Evolutionary conservation across 2,888 invertebrate species (phyloP), one percentile per base, ranked within the genome.

Genomic region (Scaptomyza caliginosa): DNA sequence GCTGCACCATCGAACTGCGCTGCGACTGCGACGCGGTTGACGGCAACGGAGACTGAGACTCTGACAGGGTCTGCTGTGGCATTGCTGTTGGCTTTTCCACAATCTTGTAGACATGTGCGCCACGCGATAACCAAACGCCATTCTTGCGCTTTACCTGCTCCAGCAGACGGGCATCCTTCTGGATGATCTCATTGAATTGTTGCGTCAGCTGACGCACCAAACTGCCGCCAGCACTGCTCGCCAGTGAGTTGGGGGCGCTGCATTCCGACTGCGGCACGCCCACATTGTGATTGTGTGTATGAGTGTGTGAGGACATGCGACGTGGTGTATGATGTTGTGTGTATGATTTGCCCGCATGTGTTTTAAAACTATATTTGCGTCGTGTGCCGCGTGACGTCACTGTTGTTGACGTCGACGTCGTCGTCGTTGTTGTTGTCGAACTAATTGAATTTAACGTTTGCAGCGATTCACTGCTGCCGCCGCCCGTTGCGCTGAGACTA

Each of bases 191-290:
- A 86, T 95, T 95, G 82, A 95, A 95, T 85, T 95, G 95, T 70
- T 93, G 93, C 1, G 95, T 94, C 59, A 95, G 89, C 87, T 94
- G 93, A 43, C 95, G 94, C 30, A 95, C 95, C 89, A 93, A 93
- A 77, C 92, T 94, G 64, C 92, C 46, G n/a, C 13, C 34, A 3
- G 36, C 46, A 46, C 4, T 50, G 32, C 34, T 34, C 8, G 34
- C 7, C 2, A 34, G 3, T 3, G 34, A 16, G 34, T 46, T 64
- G 17, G 59, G 49, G 11, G 46, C 54, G 23, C 19, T 32, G 5
- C 39, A 36, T 19, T 28, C 46, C 16, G 8, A 36, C 30, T 16
- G 55, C 21, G 50, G 63, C 67, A 13, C 58, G 64, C 48, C 36
- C 24, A 48, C 34, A 24, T 21, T 66, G 57, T 52, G 52, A 7